A percentile compares a stretch with the other conserved stretches of the same genome.
phyloP scores from a whole-genome alignment of 2,797 vertebrate species.

The Distichodus sexfasciatus region DNA sequence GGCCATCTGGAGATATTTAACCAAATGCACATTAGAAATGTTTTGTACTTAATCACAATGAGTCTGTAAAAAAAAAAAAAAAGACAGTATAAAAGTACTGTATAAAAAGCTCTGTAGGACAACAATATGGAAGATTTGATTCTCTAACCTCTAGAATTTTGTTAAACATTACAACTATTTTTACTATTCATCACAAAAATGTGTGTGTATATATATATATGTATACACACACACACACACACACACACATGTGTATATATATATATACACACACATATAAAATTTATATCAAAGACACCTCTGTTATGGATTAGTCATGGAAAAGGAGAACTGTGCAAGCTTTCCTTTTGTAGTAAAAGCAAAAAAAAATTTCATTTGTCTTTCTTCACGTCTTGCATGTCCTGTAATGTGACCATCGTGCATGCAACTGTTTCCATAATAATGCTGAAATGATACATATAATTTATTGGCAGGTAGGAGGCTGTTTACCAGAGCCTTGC shows the following conservation, averaged over 20 bases:
- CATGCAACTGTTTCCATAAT: not conserved
- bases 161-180: not conserved
- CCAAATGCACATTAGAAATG: not conserved
- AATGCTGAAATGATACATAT: not conserved
- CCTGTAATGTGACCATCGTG: no score
- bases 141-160: not conserved
- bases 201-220: not conserved
- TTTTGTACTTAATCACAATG: not conserved
- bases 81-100: no score
- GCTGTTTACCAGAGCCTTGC: conserved; percentile 25
- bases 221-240: no score
- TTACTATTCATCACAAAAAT: not conserved
- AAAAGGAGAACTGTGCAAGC: no score
- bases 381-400: no score
- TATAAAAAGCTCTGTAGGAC: not conserved
- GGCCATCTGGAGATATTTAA: conserved; percentile 16
- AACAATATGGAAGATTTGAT: not conserved
- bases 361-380: no score
- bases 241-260: no score
- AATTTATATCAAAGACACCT: no score
- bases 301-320: no score
- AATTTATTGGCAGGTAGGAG: not conserved
- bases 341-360: no score
- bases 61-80: not conserved
- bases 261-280: no score